A percentile compares a stretch with the other conserved stretches of the same genome.
These are phyloP conservation scores for Phaethornis superciliosus DNA, from an alignment of 2,113 vertebrate species.

Conservation along the genomic window DNA sequence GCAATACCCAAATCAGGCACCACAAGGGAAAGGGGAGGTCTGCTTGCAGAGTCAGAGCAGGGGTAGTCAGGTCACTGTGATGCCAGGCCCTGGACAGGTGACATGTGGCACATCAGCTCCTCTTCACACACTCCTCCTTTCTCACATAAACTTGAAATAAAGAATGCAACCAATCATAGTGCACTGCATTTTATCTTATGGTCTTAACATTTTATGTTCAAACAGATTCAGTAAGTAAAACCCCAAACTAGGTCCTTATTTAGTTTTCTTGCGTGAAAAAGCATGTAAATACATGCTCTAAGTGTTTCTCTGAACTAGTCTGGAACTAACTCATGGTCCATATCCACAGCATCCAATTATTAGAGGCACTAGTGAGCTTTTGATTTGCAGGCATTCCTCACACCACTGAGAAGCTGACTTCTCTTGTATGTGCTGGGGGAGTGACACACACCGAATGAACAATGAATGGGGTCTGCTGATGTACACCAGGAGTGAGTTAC, in stretches of 20 bases:
- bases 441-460: accelerated
- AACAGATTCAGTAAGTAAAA: not conserved
- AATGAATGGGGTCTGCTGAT: accelerated
- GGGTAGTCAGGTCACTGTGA: accelerated
- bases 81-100: not conserved
- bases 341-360: not conserved
- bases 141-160: too few relatives aligned
- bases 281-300: not conserved
- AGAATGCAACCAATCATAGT: accelerated
- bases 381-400: not conserved
- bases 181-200: accelerated
- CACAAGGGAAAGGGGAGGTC: accelerated
- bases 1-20: accelerated
- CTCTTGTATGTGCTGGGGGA: too few relatives aligned
- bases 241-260: not conserved
- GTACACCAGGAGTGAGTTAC: accelerated
- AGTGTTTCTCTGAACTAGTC: not conserved
- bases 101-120: too few relatives aligned
- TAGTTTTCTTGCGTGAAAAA: not conserved
- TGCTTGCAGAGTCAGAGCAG: accelerated
- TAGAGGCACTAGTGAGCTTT: not conserved
- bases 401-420: not conserved
- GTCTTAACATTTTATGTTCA: not conserved
- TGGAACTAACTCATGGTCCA: not conserved
- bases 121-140: not conserved